Evolutionary conservation across 2,113 vertebrate genomes (phyloP).

Genomic region (Xenopus tropicalis): DNA sequence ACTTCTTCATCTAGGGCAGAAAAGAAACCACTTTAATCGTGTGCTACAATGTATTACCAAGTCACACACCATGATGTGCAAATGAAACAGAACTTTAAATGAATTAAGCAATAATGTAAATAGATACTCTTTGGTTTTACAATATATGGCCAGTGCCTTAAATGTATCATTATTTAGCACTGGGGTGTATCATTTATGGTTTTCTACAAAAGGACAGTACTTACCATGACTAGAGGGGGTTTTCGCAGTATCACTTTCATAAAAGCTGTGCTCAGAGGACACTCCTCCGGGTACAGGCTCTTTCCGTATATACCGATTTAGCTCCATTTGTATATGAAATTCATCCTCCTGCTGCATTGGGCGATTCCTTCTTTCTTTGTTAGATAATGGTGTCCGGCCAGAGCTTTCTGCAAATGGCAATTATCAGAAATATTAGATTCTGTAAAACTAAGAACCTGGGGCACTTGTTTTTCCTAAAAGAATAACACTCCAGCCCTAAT

Average conservation of each 20-base stretch:
- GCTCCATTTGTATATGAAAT: constrained; percentile 91
- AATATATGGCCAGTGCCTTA: too few relatives aligned
- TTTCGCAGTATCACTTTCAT: constrained; percentile 83
- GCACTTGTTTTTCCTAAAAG: too few relatives aligned
- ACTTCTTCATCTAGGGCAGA: constrained; percentile 83
- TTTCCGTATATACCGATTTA: constrained; percentile 88
- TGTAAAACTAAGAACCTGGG: too few relatives aligned
- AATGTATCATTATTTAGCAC: too few relatives aligned
- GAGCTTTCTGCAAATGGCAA: constrained; percentile 66
- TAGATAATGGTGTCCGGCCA: constrained; percentile 69
- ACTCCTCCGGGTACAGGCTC: constrained; percentile 71
- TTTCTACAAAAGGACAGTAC: constrained; percentile 14
- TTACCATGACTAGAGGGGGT: constrained; percentile 91
- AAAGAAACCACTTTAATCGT: background rate
- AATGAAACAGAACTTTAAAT: background rate
- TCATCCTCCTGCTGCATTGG: constrained; percentile 97
- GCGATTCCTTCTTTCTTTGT: constrained; percentile 86
- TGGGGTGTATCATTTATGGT: background rate
- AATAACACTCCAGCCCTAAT: too few relatives aligned
- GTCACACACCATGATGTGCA: background rate
- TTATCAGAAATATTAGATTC: too few relatives aligned
- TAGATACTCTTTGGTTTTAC: too few relatives aligned
- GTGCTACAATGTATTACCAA: background rate
- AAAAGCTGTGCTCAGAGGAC: constrained; percentile 81
- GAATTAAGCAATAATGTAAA: too few relatives aligned